Base-by-base conservation (phyloP, 2,113 vertebrate genomes). In the Poecile atricapillus region DNA sequence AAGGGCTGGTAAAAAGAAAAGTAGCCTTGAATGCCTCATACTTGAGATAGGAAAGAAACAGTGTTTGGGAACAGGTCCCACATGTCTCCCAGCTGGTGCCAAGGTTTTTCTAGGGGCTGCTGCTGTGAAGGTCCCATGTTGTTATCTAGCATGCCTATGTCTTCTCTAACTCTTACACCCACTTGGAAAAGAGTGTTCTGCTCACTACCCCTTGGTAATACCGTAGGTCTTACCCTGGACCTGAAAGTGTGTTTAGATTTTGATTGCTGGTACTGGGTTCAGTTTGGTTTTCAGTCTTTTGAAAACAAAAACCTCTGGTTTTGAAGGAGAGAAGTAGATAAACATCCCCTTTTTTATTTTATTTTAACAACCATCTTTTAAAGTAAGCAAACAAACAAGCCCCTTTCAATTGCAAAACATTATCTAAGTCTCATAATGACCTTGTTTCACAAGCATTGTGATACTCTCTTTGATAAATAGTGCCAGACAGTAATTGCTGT, bases 361-460 rank as follows among this genome's bases (percentile, higher is more conserved):
- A 52, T 44, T 86, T 52, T 37, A 28, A 35, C 5, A 73, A 30
- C 11, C 0, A 15, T 25, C 2, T 62, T 78, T 47, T 11, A 25
- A 62, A 71, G 76, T n/a, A 47, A 22, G 1, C 8, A 49, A 87
- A 35, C 43, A 25, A 52, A 52, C 33, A 30, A 63, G 33, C 3
- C 13, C 19, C 11, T 70, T 80, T 50, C 31, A 50, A 10, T 65
- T 59, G 43, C 55, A 55, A 88, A 83, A 62, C 41, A 2, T 62
- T 44, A 53, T 63, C 28, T 33, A 65, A 46, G 53, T 53, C 82
- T 86, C 33, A 33, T 74, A 58, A 73, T 62, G 59, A 80, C 67
- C 88, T 86, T 92, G 52, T 80, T 93, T 95, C 83, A 76, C 49
- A 64, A 88, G 27, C 71, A 62, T 21, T 41, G 37, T 62, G 90